Evolutionary conservation across 2,797 vertebrate genomes (phyloP).

Genomic region (Stomatorhinus walkeri): DNA sequence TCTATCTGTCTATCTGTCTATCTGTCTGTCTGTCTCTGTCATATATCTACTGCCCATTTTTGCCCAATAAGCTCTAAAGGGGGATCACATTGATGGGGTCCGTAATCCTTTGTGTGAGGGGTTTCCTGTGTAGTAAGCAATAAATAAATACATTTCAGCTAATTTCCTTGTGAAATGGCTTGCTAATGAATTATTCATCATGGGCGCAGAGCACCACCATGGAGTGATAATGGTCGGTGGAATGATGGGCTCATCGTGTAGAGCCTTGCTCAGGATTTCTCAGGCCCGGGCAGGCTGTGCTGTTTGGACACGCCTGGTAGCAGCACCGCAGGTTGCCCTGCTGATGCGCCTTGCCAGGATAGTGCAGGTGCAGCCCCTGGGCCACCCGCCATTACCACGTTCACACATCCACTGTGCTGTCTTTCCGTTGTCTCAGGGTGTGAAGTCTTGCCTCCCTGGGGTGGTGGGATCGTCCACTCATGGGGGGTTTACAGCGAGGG

Average conservation of each 20-base stretch:
- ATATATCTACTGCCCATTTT: no score
- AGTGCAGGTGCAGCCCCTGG: conserved; percentile 45
- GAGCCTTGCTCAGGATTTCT: background rate
- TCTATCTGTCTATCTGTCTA: no score
- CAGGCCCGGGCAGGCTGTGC: background rate
- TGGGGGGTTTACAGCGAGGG: background rate
- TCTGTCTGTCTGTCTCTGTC: no score
- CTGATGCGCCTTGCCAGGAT: conserved; percentile 22
- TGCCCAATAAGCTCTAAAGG: conserved; percentile 37
- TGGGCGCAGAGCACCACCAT: conserved; percentile 32
- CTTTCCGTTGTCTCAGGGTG: background rate
- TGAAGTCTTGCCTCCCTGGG: no score
- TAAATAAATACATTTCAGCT: conserved; percentile 47
- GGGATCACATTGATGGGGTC: conserved; percentile 38
- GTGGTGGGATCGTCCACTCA: background rate
- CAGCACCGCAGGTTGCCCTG: conserved; percentile 19
- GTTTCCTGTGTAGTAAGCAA: conserved; percentile 39
- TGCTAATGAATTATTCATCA: conserved; percentile 33
- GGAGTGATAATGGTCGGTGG: conserved; percentile 30
- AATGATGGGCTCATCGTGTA: conserved; percentile 25
- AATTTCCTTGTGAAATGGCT: conserved; percentile 36
- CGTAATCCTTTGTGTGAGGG: conserved; percentile 47
- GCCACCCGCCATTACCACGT: conserved; percentile 51
- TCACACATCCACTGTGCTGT: conserved; percentile 32
- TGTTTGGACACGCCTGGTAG: conserved; percentile 18